These are phyloP conservation scores for Oxyura jamaicensis DNA, from an alignment of 2,113 vertebrate genomes.

Conservation along the genomic window DNA sequence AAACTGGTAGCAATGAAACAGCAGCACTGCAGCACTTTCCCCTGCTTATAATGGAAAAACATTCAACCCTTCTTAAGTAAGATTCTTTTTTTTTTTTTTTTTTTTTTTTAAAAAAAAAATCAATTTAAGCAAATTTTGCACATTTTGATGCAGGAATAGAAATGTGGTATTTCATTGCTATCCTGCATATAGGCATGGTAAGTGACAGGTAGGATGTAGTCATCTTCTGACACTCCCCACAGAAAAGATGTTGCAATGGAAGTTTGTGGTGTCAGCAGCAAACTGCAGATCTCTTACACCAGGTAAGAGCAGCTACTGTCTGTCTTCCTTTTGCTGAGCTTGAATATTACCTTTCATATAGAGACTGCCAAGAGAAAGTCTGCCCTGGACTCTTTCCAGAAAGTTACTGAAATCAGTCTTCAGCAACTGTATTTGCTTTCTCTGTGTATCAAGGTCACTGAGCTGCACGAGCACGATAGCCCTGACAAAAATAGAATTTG, in stretches of 20 bases:
- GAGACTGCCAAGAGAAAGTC: not conserved
- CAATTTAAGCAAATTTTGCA: not conserved
- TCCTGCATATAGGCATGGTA: accelerated
- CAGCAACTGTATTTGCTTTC: not conserved
- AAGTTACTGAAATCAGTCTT: constrained; percentile 7
- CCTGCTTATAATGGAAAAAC: not conserved
- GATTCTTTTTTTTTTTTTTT: not conserved
- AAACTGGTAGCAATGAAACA: not conserved
- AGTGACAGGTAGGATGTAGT: not conserved
- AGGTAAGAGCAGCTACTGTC: not conserved
- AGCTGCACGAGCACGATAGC: not conserved
- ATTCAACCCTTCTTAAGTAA: not conserved
- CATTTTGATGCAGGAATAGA: not conserved
- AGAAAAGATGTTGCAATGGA: not conserved
- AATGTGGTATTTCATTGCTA: not conserved
- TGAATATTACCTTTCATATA: not conserved
- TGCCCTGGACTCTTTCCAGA: not conserved
- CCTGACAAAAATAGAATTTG: not conserved
- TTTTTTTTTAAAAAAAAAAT: not conserved
- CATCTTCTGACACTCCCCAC: not conserved
- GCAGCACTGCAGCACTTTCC: not conserved
- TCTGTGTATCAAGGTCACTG: not conserved
- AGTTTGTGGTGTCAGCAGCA: not conserved
- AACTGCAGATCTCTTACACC: accelerated
- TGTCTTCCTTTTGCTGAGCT: not conserved